Conservation (phyloP, 2,888 invertebrate species). For the Harpalus rufipes region DNA sequence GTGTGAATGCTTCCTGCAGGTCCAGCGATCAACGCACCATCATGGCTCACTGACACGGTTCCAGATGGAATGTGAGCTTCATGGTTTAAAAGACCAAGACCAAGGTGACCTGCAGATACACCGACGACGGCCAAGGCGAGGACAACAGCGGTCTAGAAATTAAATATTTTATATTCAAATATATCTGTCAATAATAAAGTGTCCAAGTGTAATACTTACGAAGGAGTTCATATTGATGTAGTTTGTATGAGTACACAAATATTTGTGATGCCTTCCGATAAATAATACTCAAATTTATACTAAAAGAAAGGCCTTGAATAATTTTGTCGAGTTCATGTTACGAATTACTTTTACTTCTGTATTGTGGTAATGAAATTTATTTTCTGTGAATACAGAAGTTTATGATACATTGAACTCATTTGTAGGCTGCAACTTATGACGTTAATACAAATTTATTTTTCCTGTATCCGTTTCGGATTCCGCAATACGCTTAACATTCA, state of each 20-base stretch:
- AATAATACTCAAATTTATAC: not conserved
- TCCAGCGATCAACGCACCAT: slow-evolving; percentile 4
- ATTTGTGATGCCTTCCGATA: not conserved
- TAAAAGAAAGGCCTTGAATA: slow-evolving; percentile 2
- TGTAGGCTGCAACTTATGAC: not conserved
- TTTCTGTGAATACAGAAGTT: not conserved
- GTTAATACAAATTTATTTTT: not conserved
- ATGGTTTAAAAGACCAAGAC: not conserved
- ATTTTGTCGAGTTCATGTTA: not conserved
- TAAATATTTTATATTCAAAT: not conserved
- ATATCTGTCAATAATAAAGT: not conserved
- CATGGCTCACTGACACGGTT: slow-evolving; percentile 69
- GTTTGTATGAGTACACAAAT: slow-evolving; percentile 13
- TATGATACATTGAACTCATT: not conserved
- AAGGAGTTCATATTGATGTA: slow-evolving; percentile 23
- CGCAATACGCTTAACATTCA: not conserved
- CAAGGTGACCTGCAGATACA: not conserved
- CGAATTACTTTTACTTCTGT: not conserved
- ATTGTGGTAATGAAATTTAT: not conserved
- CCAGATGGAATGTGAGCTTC: slow-evolving; percentile 63
- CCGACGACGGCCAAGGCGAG: not conserved
- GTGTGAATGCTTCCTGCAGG: slow-evolving; percentile 25
- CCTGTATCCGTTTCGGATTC: not conserved
- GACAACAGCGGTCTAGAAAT: slow-evolving; percentile 11
- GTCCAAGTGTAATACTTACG: no score